Base-by-base conservation (phyloP, 2,797 vertebrate species). In the Antennarius maculatus region DNA sequence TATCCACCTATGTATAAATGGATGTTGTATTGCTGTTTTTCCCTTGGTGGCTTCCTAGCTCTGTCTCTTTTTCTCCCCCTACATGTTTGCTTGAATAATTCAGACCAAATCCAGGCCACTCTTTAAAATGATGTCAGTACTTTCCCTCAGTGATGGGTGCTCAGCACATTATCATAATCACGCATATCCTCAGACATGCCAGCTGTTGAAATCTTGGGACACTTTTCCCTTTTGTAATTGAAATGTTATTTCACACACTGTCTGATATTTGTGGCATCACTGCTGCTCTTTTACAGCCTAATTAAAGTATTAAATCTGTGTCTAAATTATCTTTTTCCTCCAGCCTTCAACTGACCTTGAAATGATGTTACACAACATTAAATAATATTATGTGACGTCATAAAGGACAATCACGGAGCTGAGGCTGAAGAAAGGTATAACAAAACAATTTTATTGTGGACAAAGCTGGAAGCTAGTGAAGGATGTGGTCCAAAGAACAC, bases 91-190 rank as follows among this genome's bases (percentile, higher is more conserved):
- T 59, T 83, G 79, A 91, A 91, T 92, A 88, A 91, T 91, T 90
- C 77, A 89, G 66, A 75, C 72, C 58, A 52, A 80, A 87, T 83
- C 76, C 81, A 82, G 76, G 79, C 69, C 74, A 77, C 71, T 83
- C 83, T 90, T 92, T 86, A 89, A 86, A 88, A 85, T 84, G 60
- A 84, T 83, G 81, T 85, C 81, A 84, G 76, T 74, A 61, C 71
- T 66, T 68, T 59, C 68, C 57, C 47, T 77, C 76, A 66, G 62
- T 80, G 84, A 80, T 48, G 43, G 73, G 55, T 45, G 66, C 76
- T 70, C 70, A 61, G 57, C 54, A 69, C 78, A 91, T 87, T 77
- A 81, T 84, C 82, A 84, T 91, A 86, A 88, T 88, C 80, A 86
- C 76, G 80, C 61, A 59, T 77, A 80, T 83, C 74, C 55, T 69